Evolutionary conservation across 2,888 invertebrate genomes (phyloP), one percentile per base, ranked within the genome.

Genomic region (Idaea dimidiata): DNA sequence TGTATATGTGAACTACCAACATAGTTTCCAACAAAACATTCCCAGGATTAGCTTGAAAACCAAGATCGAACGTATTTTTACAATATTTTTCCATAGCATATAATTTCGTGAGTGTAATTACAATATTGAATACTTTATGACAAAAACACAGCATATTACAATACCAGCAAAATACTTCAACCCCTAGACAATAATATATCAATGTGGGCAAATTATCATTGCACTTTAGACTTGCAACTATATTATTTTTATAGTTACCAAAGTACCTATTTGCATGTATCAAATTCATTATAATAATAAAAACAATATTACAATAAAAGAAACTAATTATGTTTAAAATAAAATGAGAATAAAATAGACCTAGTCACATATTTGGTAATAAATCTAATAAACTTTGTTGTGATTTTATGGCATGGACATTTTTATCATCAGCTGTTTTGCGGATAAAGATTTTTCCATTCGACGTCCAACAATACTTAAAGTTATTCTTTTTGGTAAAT

Each of bases 371-470:
- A 14, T 54, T 17, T 54, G 54, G 4, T n/a, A 54, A 54, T n/a
- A 53, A 53, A 16, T 53, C n/a, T 53, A 16, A n/a, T 53, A 53
- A 10, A n/a, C 53, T 16, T 53, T 53, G 53, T 7, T 53, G 16
- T 10, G 53, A 53, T 53, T 53, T 53, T 16, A 53, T 53, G 8
- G n/a, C 16, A 54, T 54, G 16, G 17, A 17, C 17, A 7, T 54
- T 17, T 17, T 54, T 54, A 54, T n/a, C 17, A 7, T 54, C 16
- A 54, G 54, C 16, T 6, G n/a, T n/a, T 54, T 54, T 54, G 7
- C 54, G 54, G n/a, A 54, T 16, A 54, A 54, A 16, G n/a, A 54
- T 54, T 54, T 16, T 54, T 16, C 17, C 17, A 54, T 54, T 54
- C 17, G 16, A 16, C 16, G 17, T 17, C 54, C 54, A 54, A 7